Percentiles rank a stretch among this genome's conserved stretches.
Conservation (phyloP, 2,888 invertebrate species). For the Pherbina coryleti region DNA sequence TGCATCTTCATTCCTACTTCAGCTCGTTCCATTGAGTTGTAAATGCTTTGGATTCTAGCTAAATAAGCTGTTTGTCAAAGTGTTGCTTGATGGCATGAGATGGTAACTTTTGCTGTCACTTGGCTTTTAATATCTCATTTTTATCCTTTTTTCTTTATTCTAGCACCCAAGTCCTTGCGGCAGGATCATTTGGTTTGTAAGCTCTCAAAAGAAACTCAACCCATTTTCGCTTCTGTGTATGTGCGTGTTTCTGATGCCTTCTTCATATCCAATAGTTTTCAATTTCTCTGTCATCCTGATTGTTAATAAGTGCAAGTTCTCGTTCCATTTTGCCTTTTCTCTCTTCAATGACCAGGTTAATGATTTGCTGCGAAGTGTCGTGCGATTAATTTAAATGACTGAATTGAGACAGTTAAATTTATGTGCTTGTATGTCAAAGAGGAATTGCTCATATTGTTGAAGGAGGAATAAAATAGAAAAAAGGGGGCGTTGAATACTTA, state of each 20-base stretch:
- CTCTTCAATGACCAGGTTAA: not conserved
- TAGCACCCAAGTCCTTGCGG: not conserved
- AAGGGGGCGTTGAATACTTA: too few species aligned
- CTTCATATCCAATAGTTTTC: not conserved
- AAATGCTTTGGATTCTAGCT: not conserved
- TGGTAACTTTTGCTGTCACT: constrained; percentile 10
- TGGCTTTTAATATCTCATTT: constrained; percentile 11
- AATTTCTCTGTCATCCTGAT: constrained; percentile 6
- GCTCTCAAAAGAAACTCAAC: not conserved
- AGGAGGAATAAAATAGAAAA: too few species aligned
- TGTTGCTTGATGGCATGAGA: not conserved
- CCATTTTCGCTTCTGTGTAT: not conserved
- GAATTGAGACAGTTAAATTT: constrained; percentile 50
- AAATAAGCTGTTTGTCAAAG: not conserved
- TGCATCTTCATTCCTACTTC: not conserved
- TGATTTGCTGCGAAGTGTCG: constrained; percentile 48
- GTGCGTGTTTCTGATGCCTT: not conserved
- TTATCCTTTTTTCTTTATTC: not conserved
- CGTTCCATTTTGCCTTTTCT: not conserved
- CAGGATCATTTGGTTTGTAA: constrained; percentile 10
- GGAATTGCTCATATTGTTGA: not conserved
- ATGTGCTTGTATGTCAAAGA: not conserved
- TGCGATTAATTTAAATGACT: constrained; percentile 51
- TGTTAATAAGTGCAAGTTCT: not conserved
- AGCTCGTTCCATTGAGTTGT: not conserved